Evolutionary conservation across 1,140 invertebrate species (phyloP), one percentile per base, ranked within the genome.

Genomic region (Brachystomella parvula): DNA sequence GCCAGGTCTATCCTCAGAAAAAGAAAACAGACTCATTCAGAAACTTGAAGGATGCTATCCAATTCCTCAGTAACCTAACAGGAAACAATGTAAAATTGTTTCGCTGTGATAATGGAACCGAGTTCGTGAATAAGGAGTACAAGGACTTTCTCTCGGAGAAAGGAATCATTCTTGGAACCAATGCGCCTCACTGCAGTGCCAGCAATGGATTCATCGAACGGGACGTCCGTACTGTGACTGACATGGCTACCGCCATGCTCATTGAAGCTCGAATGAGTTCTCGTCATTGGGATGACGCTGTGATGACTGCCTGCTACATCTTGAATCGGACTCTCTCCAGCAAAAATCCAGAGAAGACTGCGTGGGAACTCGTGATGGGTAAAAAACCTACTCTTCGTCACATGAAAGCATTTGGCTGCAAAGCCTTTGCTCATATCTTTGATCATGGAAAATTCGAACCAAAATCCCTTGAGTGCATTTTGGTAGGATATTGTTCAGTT

Each of bases 121-220:
- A 69, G 32, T 32, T 65, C 6, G 26, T 29, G 0, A 62, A 61
- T 29, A 1, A 12, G 1, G 33, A 35, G 32, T 12, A 65, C 2
- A 58, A 47, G 21, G 3, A 30, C 2, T 69, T 53, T 59, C 30
- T 69, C 0, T 61, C 47, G 0, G 47, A 61, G 9, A 29, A 65
- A 19, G 67, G 67, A 0, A 65, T 65, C 0, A 17, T 21, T 15
- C 59, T 60, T 29, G 63, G 59, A 1, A 28, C 31, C 0, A 65
- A 57, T 21, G 63, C 67, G 29, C 67, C 67, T 1, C 29, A 65
- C n/a, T 1, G 30, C 3, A 26, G 35, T 26, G 58, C 9, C 1
- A 56, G 44, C 21, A 69, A 69, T 61, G 67, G 63, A 19, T 32
- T 57, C 1, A 49, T 69, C 17, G 67, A 69, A 58, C 29, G 63